These are phyloP conservation scores for Herminia tarsipennalis DNA, from an alignment of 2,888 invertebrate species.

Conservation along the genomic window DNA sequence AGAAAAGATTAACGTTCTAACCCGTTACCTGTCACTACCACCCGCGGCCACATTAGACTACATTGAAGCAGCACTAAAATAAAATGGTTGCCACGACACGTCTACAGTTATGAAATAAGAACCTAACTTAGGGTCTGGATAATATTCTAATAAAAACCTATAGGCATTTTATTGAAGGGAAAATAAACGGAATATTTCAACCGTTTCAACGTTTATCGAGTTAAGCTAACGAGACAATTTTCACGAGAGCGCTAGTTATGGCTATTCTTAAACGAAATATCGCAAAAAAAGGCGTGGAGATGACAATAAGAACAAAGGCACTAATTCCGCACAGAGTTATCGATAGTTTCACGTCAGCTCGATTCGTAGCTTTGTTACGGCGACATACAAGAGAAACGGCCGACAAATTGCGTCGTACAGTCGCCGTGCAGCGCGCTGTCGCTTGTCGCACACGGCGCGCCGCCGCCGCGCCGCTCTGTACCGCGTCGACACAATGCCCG, in stretches of 20 bases:
- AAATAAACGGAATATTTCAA: conserved; percentile 54
- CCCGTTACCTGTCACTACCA: conserved; percentile 59
- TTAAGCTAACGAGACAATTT: conserved; percentile 61
- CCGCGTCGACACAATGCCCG: conserved; percentile 56
- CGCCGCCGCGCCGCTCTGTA: too few species aligned
- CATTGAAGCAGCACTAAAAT: conserved; percentile 61
- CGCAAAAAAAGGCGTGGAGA: conserved; percentile 43
- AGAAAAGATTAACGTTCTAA: conserved; percentile 57
- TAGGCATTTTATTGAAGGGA: conserved; percentile 32
- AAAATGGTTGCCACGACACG: conserved; percentile 49
- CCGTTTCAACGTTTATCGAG: conserved; percentile 53
- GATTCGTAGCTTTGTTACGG: conserved; percentile 71
- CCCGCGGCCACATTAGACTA: conserved; percentile 65
- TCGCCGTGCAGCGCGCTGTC: conserved; percentile 46
- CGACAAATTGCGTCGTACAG: conserved; percentile 75
- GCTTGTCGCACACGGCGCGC: too few species aligned
- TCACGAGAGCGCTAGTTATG: conserved; percentile 54
- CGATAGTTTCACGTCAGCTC: conserved; percentile 73
- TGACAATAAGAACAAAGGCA: conserved; percentile 67
- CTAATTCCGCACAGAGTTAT: conserved; percentile 70
- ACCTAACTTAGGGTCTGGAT: conserved; percentile 12
- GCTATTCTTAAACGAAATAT: conserved; percentile 51
- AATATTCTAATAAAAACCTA: conserved; percentile 33
- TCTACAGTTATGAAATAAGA: conserved; percentile 16
- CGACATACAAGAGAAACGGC: conserved; percentile 74